Evolutionary conservation across 2,888 invertebrate genomes (phyloP).

Genomic region (Pollenia labialis): DNA sequence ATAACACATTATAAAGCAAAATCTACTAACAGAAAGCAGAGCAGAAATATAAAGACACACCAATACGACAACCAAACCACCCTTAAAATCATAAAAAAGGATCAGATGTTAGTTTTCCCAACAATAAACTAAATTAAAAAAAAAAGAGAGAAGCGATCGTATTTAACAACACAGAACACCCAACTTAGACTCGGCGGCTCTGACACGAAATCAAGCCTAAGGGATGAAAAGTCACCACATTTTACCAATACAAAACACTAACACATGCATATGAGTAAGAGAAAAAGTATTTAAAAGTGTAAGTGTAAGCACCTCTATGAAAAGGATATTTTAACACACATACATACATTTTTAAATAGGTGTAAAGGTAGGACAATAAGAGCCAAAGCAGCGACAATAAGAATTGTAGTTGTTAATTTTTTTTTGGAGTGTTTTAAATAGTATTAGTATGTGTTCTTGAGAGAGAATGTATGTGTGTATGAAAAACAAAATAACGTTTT

Average conservation of each 20-base stretch:
- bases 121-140: slow-evolving; percentile 62
- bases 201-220: slow-evolving; percentile 76
- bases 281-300: slow-evolving; percentile 50
- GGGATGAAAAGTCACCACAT: slow-evolving; percentile 82
- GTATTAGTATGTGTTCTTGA: slow-evolving; percentile 27
- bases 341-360: slow-evolving; percentile 15
- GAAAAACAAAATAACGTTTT: slow-evolving; percentile 53
- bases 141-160: slow-evolving; percentile 60
- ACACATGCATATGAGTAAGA: slow-evolving; percentile 10
- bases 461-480: slow-evolving; percentile 27
- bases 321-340: slow-evolving; percentile 42
- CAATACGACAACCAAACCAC: slow-evolving; percentile 43
- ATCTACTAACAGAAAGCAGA: not conserved
- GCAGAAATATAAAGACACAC: not conserved
- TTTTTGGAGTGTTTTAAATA: slow-evolving; percentile 62
- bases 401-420: slow-evolving; percentile 55
- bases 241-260: slow-evolving; percentile 63
- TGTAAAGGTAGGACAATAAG: slow-evolving; percentile 43
- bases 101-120: slow-evolving; percentile 84
- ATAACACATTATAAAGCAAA: slow-evolving; percentile 64
- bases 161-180: slow-evolving; percentile 64
- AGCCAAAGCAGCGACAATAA: slow-evolving; percentile 47
- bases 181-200: slow-evolving; percentile 65
- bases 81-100: slow-evolving; percentile 66
- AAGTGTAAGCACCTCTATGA: slow-evolving; percentile 68